Conservation (phyloP, 2,888 invertebrate species). For the Pyrrhosoma nymphula region DNA sequence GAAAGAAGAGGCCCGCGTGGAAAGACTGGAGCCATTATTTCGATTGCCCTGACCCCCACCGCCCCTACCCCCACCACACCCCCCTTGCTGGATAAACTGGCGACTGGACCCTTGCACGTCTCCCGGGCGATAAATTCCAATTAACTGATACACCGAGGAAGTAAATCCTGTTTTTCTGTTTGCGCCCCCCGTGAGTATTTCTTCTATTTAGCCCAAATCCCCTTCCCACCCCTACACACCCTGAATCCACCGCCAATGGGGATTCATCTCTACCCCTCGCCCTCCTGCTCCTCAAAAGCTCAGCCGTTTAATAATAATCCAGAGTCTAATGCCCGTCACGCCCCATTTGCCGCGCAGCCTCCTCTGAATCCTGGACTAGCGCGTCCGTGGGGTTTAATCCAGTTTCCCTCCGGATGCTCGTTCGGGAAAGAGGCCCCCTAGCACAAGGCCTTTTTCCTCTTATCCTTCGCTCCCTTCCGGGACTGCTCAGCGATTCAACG, state of each 20-base stretch:
- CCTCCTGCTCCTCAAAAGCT: background rate
- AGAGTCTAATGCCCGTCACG: constrained; percentile 12
- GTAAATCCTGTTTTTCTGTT: constrained; percentile 34
- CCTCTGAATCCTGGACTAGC: background rate
- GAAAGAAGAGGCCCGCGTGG: background rate
- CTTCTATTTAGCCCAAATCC: background rate
- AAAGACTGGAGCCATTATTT: background rate
- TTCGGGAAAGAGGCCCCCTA: background rate
- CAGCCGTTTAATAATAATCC: constrained; percentile 18
- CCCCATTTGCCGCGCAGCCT: background rate
- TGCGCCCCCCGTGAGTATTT: background rate
- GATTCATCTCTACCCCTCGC: background rate
- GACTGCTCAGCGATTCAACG: too few species aligned
- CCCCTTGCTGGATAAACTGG: background rate
- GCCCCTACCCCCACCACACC: background rate
- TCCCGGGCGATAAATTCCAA: background rate
- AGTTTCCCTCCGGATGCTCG: background rate
- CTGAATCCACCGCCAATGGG: background rate
- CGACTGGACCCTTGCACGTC: background rate
- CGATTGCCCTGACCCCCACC: background rate
- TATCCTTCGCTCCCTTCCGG: background rate
- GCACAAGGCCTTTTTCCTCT: too few species aligned
- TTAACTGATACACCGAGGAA: background rate
- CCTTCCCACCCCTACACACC: background rate
- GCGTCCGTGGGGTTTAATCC: background rate